These are phyloP conservation scores for Phalacrocorax carbo DNA, from an alignment of 2,113 vertebrate genomes.

Conservation along the genomic window DNA sequence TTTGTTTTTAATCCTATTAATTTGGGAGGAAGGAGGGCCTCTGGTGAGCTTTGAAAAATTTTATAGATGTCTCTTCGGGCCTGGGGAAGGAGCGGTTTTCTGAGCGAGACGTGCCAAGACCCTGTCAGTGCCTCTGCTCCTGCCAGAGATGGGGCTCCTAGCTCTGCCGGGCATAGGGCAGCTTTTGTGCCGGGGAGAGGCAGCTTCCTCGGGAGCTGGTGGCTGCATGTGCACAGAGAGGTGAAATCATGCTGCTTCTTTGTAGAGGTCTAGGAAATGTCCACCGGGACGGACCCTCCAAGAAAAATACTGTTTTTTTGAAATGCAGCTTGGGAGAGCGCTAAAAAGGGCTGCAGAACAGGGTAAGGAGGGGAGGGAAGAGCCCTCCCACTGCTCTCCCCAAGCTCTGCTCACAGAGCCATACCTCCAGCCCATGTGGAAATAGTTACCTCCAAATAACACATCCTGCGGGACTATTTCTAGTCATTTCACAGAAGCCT, in stretches of 20 bases:
- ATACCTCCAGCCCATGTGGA: constrained; percentile 53
- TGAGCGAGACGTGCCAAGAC: neutral
- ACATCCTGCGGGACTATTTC: constrained; percentile 37
- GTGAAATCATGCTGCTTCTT: neutral
- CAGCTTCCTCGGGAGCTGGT: neutral
- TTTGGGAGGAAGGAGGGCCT: neutral
- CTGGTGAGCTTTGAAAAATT: neutral
- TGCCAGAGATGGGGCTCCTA: neutral
- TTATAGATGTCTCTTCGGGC: neutral
- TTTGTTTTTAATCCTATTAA: neutral
- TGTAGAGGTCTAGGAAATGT: constrained; percentile 43
- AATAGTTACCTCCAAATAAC: constrained; percentile 56
- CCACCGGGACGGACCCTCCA: constrained; percentile 62
- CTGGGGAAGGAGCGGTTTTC: neutral
- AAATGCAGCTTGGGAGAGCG: constrained; percentile 68
- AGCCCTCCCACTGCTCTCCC: neutral
- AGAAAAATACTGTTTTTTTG: constrained; percentile 64
- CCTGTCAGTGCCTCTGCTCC: neutral
- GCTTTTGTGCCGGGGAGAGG: neutral
- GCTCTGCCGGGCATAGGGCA: neutral
- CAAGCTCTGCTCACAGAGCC: neutral
- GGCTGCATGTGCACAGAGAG: neutral
- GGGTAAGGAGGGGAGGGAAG: constrained; percentile 38
- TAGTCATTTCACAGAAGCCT: constrained; percentile 57
- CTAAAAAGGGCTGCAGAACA: constrained; percentile 67